These are phyloP conservation scores for Lucifuga dentata DNA, from an alignment of 2,113 vertebrate species.

Conservation along the genomic window DNA sequence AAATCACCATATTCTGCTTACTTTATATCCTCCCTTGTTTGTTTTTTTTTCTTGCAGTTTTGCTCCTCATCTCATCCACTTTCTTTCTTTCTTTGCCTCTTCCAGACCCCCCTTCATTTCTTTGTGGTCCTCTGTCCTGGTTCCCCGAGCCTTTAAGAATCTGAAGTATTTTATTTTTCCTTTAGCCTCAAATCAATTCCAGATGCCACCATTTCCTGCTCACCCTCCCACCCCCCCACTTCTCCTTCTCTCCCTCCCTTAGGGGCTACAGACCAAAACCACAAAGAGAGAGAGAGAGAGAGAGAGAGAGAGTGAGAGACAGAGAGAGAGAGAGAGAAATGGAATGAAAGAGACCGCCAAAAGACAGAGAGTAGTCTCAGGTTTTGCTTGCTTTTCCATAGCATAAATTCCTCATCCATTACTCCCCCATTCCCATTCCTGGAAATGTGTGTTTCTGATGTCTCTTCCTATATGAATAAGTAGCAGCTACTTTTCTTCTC, in stretches of 20 bases:
- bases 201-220: constrained; percentile 82
- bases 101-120: constrained; percentile 38
- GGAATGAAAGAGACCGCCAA: no score
- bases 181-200: constrained; percentile 84
- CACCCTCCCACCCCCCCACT: constrained; percentile 23
- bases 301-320: constrained; percentile 10
- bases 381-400: constrained; percentile 46
- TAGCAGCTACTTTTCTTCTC: background rate
- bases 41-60: background rate
- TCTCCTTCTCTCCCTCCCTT: constrained; percentile 39
- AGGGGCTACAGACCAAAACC: constrained; percentile 49
- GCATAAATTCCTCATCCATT: constrained; percentile 43
- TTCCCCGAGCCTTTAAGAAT: constrained; percentile 77
- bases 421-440: constrained; percentile 28
- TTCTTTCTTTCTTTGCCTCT: constrained; percentile 13
- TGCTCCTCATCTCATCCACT: no score
- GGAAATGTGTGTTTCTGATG: constrained; percentile 13
- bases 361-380: constrained; percentile 20
- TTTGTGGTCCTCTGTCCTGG: constrained; percentile 65
- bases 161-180: constrained; percentile 83
- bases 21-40: constrained; percentile 3
- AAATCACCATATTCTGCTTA: no score
- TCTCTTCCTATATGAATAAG: constrained; percentile 4
- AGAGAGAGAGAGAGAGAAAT: background rate
- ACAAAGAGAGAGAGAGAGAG: constrained; percentile 41